Base-by-base conservation (phyloP, 1,140 invertebrate species). In the Cherax quadricarinatus region DNA sequence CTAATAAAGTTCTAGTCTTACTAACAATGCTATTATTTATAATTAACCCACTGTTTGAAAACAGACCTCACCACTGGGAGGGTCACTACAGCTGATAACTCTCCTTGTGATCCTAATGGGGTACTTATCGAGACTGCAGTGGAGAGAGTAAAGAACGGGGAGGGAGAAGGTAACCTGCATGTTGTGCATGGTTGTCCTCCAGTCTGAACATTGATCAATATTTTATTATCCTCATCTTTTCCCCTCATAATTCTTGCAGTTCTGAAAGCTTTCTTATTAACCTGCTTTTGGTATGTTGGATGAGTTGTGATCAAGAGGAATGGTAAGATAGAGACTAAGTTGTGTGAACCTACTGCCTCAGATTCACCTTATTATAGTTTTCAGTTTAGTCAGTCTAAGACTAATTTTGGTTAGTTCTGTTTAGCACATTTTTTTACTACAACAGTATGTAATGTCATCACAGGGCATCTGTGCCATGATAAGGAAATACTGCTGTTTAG, bases 81-180 rank as follows among this genome's bases (percentile, higher is more conserved):
- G 86, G 86, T 16, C 24, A 80, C 75, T 81, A 70, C 73, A n/a
- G 78, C 14, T 18, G 62, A 66, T 66, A 66, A 60, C 24, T 18
- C 12, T 21, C 57, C 24, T 84, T 62, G 30, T 53, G 18, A 57
- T 62, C n/a, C 24, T 88, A 60, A 41, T 18, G 86, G 78, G 41
- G 49, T 62, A 79, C n/a, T 57, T 80, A 73, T 78, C n/a, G 41
- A 86, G 79, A 30, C 57, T 14, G 78, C 81, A 66, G 84, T 48
- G 60, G 51, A 86, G 66, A 48, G 57, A 62, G 21, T 86, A 79
- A 81, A 86, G 66, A 87, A 91, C 75, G 90, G 84, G 90, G 73
- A 91, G 84, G 90, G 84, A 91, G 90, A 91, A 91, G 90, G 90
- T 91, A 91, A 91, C 57, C 75, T 80, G 57, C 78, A 18, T 86